Percentiles rank a stretch among this genome's conserved stretches.
Evolutionary conservation across 2,113 vertebrate genomes (phyloP).

Genomic region (Notothenia rossii): DNA sequence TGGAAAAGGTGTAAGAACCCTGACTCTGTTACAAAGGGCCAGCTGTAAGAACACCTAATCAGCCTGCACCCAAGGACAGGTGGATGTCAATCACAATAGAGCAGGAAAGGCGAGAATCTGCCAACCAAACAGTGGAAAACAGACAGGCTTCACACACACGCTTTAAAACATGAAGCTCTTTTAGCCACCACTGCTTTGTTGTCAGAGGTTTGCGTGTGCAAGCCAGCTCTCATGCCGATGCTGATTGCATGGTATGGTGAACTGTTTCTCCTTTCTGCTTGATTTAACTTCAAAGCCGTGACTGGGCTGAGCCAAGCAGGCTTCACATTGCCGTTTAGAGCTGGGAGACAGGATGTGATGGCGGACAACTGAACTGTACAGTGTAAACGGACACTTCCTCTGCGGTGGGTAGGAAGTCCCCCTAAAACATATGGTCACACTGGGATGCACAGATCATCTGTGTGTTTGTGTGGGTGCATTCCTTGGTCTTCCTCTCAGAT

Average conservation of each 20-base stretch:
- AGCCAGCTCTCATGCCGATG: conserved; percentile 46
- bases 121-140: neutral
- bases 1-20: no score
- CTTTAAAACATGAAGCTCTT: neutral
- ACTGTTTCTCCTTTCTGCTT: conserved; percentile 70
- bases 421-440: conserved; percentile 74
- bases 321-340: conserved; percentile 59
- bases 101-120: conserved; percentile 3
- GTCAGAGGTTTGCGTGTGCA: conserved; percentile 32
- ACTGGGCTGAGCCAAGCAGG: conserved; percentile 41
- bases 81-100: conserved; percentile 56
- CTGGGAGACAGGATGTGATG: conserved; percentile 73
- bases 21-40: conserved; percentile 38
- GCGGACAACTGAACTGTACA: conserved; percentile 67
- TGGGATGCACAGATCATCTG: conserved; percentile 61
- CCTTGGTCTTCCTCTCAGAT: conserved; percentile 32
- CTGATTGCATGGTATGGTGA: conserved; percentile 59
- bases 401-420: conserved; percentile 72
- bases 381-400: conserved; percentile 80
- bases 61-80: conserved; percentile 62
- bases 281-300: conserved; percentile 70
- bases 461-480: conserved; percentile 34
- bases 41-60: conserved; percentile 58
- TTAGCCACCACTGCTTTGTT: conserved; percentile 35
- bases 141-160: neutral